A percentile compares a stretch with the other conserved stretches of the same genome.
phyloP scores from a whole-genome alignment of 2,888 invertebrate species.

The Drosophila vallismaia region DNA sequence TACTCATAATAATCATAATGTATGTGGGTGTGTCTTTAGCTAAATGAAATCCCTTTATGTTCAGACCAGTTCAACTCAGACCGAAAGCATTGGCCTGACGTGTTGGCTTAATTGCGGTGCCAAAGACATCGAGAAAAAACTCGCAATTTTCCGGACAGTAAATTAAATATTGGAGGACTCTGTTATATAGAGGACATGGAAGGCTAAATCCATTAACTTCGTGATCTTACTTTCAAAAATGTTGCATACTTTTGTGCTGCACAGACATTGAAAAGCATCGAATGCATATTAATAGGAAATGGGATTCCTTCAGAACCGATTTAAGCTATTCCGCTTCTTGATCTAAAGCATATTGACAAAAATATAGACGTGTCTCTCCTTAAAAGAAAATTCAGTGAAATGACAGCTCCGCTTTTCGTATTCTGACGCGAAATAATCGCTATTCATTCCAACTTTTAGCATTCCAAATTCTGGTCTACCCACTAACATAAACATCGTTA shows the following conservation, averaged over 20 bases:
- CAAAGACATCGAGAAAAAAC: constrained; percentile 30
- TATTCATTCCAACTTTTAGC: background rate
- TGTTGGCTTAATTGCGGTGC: constrained; percentile 47
- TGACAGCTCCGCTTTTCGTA: background rate
- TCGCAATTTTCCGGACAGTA: constrained; percentile 8
- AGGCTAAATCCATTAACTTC: background rate
- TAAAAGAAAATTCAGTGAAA: background rate
- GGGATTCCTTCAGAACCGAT: no score
- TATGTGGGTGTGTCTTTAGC: constrained; percentile 34
- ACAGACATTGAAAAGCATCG: no score
- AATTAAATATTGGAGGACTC: constrained; percentile 21
- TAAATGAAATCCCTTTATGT: constrained; percentile 44
- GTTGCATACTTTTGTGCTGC: constrained; percentile 51
- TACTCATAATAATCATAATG: constrained; percentile 62
- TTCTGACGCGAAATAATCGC: background rate
- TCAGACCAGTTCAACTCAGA: constrained; percentile 18
- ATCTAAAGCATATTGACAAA: background rate
- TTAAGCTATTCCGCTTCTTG: no score
- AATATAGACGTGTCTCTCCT: background rate
- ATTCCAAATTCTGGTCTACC: background rate
- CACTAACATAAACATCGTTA: background rate
- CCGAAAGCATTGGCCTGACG: constrained; percentile 24
- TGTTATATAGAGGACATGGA: background rate
- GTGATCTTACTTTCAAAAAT: constrained; percentile 2
- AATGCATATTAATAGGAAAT: no score